Percentiles rank a stretch among this genome's conserved stretches.
Evolutionary conservation across 1,140 invertebrate species (phyloP).

Genomic region (Drosophila elegans): DNA sequence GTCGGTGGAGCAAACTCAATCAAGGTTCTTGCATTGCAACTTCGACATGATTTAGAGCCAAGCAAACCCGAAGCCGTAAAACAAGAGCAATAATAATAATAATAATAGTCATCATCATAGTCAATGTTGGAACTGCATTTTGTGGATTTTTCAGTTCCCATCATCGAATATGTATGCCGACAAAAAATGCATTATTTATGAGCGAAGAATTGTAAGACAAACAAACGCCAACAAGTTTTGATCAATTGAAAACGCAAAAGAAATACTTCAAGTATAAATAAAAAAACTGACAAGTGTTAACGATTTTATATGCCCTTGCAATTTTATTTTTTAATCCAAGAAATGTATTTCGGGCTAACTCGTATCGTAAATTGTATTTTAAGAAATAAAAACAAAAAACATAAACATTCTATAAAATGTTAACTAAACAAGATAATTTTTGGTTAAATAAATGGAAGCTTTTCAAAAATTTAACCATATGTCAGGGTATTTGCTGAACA

Average conservation of each 20-base stretch:
- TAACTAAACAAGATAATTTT: no score
- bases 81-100: conserved; percentile 14
- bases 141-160: conserved; percentile 33
- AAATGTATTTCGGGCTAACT: no score
- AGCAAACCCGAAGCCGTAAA: neutral
- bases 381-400: no score
- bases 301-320: no score
- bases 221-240: conserved; percentile 38
- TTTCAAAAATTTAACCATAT: neutral
- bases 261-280: conserved; percentile 13
- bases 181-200: conserved; percentile 55
- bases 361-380: no score
- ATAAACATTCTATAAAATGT: no score
- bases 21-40: conserved; percentile 40
- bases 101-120: conserved; percentile 16
- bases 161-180: conserved; percentile 32
- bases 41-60: conserved; percentile 12
- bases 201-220: conserved; percentile 24
- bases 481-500: neutral
- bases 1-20: conserved; percentile 27
- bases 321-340: no score
- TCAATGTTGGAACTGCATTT: conserved; percentile 25
- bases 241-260: conserved; percentile 37
- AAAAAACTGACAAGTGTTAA: no score
- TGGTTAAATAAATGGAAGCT: no score